phyloP scores from a whole-genome alignment of 2,888 invertebrate genomes.

The Dicroscelio sp. region DNA sequence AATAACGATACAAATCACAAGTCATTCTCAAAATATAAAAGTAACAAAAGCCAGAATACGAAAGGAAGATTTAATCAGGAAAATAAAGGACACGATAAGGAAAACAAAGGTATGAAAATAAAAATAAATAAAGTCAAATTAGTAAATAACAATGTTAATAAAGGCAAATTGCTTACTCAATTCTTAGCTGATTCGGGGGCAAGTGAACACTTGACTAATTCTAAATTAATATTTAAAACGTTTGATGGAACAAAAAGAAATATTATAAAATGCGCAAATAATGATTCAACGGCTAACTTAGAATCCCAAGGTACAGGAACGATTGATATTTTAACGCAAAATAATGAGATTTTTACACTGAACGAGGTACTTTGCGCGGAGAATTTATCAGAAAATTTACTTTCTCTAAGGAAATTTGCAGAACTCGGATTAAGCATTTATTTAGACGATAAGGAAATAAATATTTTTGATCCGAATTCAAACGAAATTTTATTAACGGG shows the following conservation, averaged over 20 bases:
- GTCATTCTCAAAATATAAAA: neutral
- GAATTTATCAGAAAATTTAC: slow-evolving; percentile 15
- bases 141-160: neutral
- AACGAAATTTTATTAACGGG: slow-evolving; percentile 34
- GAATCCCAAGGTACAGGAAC: slow-evolving; percentile 79
- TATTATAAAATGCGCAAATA: slow-evolving; percentile 81
- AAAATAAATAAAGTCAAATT: neutral
- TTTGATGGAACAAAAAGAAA: slow-evolving; percentile 69
- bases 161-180: slow-evolving; percentile 3
- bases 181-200: slow-evolving; percentile 82
- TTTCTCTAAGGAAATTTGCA: slow-evolving; percentile 23
- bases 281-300: slow-evolving; percentile 78
- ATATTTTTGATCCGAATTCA: slow-evolving; percentile 33
- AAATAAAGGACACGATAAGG: slow-evolving; percentile 36
- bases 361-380: slow-evolving; percentile 16
- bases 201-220: slow-evolving; percentile 82
- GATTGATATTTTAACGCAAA: slow-evolving; percentile 12
- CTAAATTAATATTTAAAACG: slow-evolving; percentile 79
- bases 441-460: slow-evolving; percentile 20
- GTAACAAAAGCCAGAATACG: neutral
- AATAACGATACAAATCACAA: neutral
- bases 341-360: neutral
- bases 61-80: slow-evolving; percentile 60
- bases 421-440: slow-evolving; percentile 22
- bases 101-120: slow-evolving; percentile 5